Evolutionary conservation across 1,140 invertebrate species (phyloP), one percentile per base, ranked within the genome.

Genomic region (Bombus soroeensis): DNA sequence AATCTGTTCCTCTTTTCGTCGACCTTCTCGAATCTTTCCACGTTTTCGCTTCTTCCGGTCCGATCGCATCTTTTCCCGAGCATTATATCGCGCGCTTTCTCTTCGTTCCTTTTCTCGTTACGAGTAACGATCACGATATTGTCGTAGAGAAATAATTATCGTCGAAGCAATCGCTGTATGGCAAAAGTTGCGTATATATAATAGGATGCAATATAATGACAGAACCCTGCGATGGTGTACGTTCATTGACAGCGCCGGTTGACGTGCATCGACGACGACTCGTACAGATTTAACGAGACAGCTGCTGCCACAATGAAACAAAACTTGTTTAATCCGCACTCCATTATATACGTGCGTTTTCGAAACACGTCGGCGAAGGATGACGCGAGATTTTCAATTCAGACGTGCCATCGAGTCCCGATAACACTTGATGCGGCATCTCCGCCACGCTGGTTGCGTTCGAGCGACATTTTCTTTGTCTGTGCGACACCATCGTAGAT

Each of bases 231-330:
- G 18, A 15, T 1, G 12, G 3, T 41, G 13, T 22, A 15, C 15
- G 43, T 3, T 18, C 62, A 73, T 77, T 32, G 47, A 66, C 72
- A 68, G 37, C 22, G 18, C 9, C 25, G 43, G 41, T 39, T 12
- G 43, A 53, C 41, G 34, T 25, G 59, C 18, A 25, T 25, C 57
- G 22, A 64, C 57, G 32, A 8, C 9, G 71, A 18, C 43, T 82
- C 57, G 32, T 83, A 37, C 82, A 78, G 41, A 59, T 77, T 83
- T 83, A 83, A 83, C 43, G 82, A 83, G 70, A 83, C 82, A 83
- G 37, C 64, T 83, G 73, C 82, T 34, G 4, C 37, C 74, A n/a
- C 47, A 25, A 18, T 3, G 15, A 47, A 32, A 68, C 47, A 28
- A 43, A 78, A 70, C 25, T 78, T 71, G 18, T 83, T 59, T 78